Conservation (phyloP, 2,888 invertebrate genomes). For the Steromphala cineraria region DNA sequence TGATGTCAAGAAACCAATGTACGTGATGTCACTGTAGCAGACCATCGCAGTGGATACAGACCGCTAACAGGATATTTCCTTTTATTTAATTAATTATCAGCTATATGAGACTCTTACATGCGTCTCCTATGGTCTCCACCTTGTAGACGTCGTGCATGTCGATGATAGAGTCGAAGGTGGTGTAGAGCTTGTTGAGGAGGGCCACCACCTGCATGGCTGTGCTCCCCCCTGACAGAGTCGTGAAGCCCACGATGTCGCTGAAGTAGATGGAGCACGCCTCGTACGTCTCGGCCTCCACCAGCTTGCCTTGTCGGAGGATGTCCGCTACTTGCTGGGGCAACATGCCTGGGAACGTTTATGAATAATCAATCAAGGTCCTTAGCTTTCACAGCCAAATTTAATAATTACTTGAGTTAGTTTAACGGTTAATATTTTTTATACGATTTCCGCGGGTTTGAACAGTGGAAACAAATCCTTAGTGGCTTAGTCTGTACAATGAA, state of each 20-base stretch:
- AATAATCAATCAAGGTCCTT: background rate
- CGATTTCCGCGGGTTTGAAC: too few species aligned
- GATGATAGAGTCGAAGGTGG: conserved; percentile 66
- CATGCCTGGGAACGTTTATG: conserved; percentile 53
- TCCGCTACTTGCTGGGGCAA: conserved; percentile 65
- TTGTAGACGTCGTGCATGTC: conserved; percentile 68
- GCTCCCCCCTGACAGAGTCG: conserved; percentile 58
- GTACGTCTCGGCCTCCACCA: conserved; percentile 57
- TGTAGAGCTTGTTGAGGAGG: conserved; percentile 68
- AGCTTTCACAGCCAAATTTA: too few species aligned
- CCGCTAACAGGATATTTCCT: too few species aligned
- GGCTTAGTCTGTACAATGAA: too few species aligned
- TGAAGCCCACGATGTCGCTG: conserved; percentile 70
- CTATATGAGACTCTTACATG: conserved; percentile 58
- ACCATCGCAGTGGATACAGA: too few species aligned
- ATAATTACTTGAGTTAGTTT: too few species aligned
- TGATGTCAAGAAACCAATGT: too few species aligned
- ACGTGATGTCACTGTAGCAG: too few species aligned
- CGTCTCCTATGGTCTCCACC: conserved; percentile 71
- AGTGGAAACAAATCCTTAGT: too few species aligned
- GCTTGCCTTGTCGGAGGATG: conserved; percentile 54
- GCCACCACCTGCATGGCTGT: conserved; percentile 64
- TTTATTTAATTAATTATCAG: too few species aligned
- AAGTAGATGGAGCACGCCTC: conserved; percentile 67
- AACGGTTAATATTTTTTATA: too few species aligned